phyloP scores from a whole-genome alignment of 2,113 vertebrate species.

The Tupaia chinensis region DNA sequence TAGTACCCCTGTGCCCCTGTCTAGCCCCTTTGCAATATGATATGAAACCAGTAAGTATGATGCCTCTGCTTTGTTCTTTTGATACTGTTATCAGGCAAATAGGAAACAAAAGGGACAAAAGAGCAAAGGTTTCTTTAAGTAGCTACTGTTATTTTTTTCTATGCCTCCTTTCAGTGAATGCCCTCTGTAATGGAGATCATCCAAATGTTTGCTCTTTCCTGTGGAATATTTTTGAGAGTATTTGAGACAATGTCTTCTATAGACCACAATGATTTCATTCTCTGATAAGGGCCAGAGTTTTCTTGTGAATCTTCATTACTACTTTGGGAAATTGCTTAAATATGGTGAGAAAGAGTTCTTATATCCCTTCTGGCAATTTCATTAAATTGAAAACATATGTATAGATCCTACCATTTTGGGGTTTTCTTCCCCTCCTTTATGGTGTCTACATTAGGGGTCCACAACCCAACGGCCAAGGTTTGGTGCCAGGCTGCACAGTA shows the following conservation, averaged over 20 bases:
- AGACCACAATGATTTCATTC: not conserved
- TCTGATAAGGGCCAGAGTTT: not conserved
- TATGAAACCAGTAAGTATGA: too few relatives aligned
- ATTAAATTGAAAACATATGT: not conserved
- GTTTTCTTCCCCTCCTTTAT: not conserved
- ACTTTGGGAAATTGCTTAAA: too few relatives aligned
- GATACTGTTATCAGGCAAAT: not conserved
- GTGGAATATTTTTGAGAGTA: not conserved
- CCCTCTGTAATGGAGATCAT: not conserved
- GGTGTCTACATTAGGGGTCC: not conserved
- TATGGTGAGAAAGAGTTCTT: not conserved
- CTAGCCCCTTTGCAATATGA: too few relatives aligned
- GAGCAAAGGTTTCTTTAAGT: not conserved
- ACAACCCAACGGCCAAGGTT: too few relatives aligned
- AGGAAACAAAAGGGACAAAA: not conserved
- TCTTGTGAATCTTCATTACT: not conserved
- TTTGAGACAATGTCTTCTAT: not conserved
- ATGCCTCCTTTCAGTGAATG: not conserved
- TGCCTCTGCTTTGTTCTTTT: not conserved
- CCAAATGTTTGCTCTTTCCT: not conserved
- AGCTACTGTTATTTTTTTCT: not conserved
- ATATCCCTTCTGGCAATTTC: not conserved
- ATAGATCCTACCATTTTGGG: not conserved
- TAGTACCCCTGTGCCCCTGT: too few relatives aligned
- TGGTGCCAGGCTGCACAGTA: too few relatives aligned